Percentiles rank a stretch among this genome's conserved stretches.
Conservation (phyloP, 1,140 invertebrate genomes). For the Nephila pilipes region DNA sequence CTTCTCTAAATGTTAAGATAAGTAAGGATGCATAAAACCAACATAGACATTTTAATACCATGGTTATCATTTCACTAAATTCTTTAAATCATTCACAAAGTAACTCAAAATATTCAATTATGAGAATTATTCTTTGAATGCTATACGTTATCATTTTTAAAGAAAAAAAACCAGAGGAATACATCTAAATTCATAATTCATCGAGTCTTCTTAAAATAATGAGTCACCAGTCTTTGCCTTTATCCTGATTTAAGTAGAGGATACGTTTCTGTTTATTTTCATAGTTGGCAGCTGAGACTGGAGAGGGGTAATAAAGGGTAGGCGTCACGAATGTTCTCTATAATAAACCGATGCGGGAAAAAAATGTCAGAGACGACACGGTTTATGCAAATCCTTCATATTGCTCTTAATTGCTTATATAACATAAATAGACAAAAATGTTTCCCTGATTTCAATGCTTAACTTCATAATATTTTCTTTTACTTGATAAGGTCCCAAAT, state of each 20-base stretch:
- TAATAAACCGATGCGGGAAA: not conserved
- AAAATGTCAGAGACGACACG: conserved; percentile 2
- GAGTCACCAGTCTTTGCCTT: not conserved
- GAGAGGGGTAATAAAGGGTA: conserved; percentile 21
- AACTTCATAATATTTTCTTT: not conserved
- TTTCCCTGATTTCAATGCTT: not conserved
- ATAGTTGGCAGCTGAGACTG: conserved; percentile 8
- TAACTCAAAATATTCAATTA: too few species aligned
- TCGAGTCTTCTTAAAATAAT: not conserved
- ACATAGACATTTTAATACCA: too few species aligned
- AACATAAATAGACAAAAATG: not conserved
- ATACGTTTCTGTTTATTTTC: conserved; percentile 48
- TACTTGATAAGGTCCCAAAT: not conserved
- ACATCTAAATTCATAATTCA: not conserved
- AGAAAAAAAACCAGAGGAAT: too few species aligned
- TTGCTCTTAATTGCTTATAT: not conserved
- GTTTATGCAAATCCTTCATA: not conserved
- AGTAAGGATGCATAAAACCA: too few species aligned
- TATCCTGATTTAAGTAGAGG: conserved; percentile 26
- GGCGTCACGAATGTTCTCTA: conserved; percentile 4
- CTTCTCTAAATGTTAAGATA: too few species aligned
- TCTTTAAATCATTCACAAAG: too few species aligned
- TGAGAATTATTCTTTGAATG: too few species aligned
- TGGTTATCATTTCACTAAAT: too few species aligned
- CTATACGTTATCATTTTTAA: too few species aligned